phyloP scores from a whole-genome alignment of 2,888 invertebrate species.

The Meghimatium bilineatum region DNA sequence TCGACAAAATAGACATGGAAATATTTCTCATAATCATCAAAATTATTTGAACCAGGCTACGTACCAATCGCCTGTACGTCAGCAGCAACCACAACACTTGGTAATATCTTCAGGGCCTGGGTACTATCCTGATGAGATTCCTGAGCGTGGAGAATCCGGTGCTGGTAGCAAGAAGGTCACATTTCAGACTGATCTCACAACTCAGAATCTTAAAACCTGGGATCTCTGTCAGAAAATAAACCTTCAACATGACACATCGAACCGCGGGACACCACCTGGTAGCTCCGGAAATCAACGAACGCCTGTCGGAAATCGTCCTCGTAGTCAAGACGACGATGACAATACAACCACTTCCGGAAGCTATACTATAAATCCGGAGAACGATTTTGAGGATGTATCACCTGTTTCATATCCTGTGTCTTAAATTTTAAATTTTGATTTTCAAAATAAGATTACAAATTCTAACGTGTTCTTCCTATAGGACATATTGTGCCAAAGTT shows the following conservation, averaged over 20 bases:
- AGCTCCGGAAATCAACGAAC: conserved; percentile 20
- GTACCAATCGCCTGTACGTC: conserved; percentile 17
- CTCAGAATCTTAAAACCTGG: conserved; percentile 50
- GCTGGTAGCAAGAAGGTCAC: conserved; percentile 46
- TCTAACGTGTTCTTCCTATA: neutral
- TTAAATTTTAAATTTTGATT: neutral
- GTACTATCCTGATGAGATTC: conserved; percentile 35
- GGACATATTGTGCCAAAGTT: neutral
- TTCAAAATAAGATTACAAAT: neutral
- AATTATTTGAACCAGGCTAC: conserved; percentile 6
- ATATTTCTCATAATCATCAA: neutral
- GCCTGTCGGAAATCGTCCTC: conserved; percentile 24
- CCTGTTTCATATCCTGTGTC: conserved; percentile 46
- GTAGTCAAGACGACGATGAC: conserved; percentile 65
- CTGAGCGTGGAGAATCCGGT: conserved; percentile 34
- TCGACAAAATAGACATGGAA: conserved; percentile 8
- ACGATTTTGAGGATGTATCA: conserved; percentile 52
- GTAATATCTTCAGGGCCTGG: conserved; percentile 32
- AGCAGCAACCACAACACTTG: conserved; percentile 6
- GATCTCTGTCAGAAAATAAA: conserved; percentile 49
- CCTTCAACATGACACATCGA: conserved; percentile 7
- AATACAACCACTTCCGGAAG: conserved; percentile 71
- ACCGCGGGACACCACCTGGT: neutral
- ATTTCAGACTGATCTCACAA: conserved; percentile 51
- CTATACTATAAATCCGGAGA: conserved; percentile 63